Percentiles rank a stretch among this genome's conserved stretches.
These are phyloP conservation scores for Aphaenogaster floridana DNA, from an alignment of 1,140 invertebrate species.

Conservation along the genomic window DNA sequence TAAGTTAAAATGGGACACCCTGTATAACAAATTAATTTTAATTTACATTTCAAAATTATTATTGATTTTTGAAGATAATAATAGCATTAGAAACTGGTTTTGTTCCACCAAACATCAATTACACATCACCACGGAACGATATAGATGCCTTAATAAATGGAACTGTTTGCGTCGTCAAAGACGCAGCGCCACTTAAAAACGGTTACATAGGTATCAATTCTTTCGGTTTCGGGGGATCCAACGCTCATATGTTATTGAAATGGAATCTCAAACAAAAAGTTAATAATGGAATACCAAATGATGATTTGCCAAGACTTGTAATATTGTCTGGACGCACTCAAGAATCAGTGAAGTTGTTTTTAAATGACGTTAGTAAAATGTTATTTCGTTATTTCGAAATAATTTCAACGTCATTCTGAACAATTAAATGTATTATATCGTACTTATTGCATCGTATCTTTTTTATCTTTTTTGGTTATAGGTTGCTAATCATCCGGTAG, in stretches of 20 bases:
- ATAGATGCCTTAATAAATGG: constrained; percentile 11
- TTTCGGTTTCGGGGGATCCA: constrained; percentile 15
- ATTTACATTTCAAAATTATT: no score
- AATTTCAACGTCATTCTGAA: background rate
- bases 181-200: background rate
- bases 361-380: background rate
- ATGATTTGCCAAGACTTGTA: constrained; percentile 35
- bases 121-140: background rate
- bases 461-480: background rate
- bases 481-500: background rate
- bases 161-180: background rate
- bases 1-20: no score
- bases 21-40: no score
- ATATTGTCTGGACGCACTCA: background rate
- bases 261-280: constrained; percentile 43
- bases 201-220: no score
- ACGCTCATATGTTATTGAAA: constrained; percentile 35
- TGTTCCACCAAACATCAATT: constrained; percentile 37
- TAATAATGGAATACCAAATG: background rate
- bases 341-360: background rate
- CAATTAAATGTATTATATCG: background rate
- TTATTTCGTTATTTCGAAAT: no score
- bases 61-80: no score
- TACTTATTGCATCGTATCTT: no score
- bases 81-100: no score